phyloP scores from a whole-genome alignment of 2,113 vertebrate genomes.

The Ictalurus furcatus region DNA sequence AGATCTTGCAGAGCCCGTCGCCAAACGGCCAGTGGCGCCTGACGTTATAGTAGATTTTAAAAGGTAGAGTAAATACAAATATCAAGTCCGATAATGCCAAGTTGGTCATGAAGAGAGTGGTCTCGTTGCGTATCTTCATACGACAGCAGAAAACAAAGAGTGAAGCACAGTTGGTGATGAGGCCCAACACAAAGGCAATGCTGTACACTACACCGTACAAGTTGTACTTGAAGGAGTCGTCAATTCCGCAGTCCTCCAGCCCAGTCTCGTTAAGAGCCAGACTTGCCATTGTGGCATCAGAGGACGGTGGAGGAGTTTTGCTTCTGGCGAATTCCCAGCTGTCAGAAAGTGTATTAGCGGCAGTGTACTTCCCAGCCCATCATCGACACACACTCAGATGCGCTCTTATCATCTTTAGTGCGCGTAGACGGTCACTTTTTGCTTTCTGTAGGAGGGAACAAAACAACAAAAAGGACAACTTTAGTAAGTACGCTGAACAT shows the following conservation, averaged over 20 bases:
- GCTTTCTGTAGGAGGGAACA: slow-evolving; percentile 18
- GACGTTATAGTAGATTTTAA: slow-evolving; percentile 97
- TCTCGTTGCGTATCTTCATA: slow-evolving; percentile 93
- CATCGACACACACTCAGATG: neutral
- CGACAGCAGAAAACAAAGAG: slow-evolving; percentile 95
- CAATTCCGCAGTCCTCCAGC: slow-evolving; percentile 87
- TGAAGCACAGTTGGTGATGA: slow-evolving; percentile 95
- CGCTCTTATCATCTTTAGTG: slow-evolving; percentile 5
- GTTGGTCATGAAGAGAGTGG: slow-evolving; percentile 97
- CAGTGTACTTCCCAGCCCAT: slow-evolving; percentile 9
- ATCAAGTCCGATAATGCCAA: slow-evolving; percentile 91
- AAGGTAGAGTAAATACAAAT: slow-evolving; percentile 93
- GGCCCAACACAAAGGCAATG: slow-evolving; percentile 89
- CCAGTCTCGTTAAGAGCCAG: slow-evolving; percentile 76
- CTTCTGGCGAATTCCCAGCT: slow-evolving; percentile 22
- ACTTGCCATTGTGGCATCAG: slow-evolving; percentile 67
- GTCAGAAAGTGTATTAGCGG: slow-evolving; percentile 15
- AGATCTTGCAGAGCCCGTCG: slow-evolving; percentile 93
- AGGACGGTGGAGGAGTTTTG: neutral
- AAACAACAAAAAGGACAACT: slow-evolving; percentile 6
- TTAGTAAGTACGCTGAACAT: slow-evolving; percentile 10
- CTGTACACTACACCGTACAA: slow-evolving; percentile 94
- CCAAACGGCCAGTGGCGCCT: slow-evolving; percentile 96
- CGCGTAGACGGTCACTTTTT: neutral
- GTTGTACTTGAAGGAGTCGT: slow-evolving; percentile 98